phyloP scores from a whole-genome alignment of 2,113 vertebrate species.

The Desmodus rotundus region DNA sequence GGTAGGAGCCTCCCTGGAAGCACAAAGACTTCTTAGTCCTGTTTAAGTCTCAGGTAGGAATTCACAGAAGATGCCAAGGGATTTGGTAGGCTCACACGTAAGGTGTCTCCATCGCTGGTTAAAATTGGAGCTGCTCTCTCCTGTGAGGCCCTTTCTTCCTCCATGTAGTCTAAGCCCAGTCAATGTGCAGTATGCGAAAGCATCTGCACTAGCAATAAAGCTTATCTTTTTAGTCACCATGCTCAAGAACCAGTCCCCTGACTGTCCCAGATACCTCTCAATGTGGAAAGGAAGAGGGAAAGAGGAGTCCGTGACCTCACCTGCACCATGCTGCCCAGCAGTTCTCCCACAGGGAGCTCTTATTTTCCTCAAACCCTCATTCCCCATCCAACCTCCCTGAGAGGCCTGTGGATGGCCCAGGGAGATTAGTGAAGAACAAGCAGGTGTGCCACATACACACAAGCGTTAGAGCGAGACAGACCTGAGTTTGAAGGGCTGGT shows the following conservation, averaged over 20 bases:
- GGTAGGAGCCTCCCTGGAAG: background rate
- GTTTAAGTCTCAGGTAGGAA: background rate
- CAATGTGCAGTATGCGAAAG: background rate
- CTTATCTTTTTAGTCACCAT: too few species aligned
- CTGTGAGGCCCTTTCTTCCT: background rate
- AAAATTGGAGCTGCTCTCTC: background rate
- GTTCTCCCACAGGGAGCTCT: background rate
- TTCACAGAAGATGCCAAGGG: background rate
- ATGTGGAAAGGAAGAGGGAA: background rate
- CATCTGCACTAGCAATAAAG: background rate
- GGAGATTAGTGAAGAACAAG: too few species aligned
- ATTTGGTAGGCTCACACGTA: accelerated
- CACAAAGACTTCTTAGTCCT: background rate
- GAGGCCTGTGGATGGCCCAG: background rate
- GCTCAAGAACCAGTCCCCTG: background rate
- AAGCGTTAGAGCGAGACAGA: background rate
- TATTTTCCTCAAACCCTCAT: background rate
- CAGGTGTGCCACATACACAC: background rate
- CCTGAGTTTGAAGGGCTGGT: background rate
- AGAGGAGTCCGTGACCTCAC: background rate
- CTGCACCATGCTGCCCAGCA: background rate
- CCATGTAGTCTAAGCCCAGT: too few species aligned
- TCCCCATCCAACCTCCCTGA: background rate
- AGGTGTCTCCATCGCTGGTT: background rate
- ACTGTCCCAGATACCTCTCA: background rate